phyloP scores from a whole-genome alignment of 1,140 invertebrate genomes.

The Trichomalopsis sarcophagae region DNA sequence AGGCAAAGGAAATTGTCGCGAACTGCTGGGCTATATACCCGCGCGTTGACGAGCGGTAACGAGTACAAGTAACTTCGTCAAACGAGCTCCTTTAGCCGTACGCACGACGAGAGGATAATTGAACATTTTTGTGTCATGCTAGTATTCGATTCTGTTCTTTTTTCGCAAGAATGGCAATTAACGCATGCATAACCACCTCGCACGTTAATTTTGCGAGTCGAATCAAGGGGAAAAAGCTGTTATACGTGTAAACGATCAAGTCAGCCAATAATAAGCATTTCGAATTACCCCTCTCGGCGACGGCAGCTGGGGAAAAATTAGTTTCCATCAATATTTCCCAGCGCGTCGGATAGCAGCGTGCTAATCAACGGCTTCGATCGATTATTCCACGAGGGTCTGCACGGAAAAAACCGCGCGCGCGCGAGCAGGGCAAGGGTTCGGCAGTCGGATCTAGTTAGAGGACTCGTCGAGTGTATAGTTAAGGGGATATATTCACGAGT shows the following conservation, averaged over 20 bases:
- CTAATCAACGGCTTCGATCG: constrained; percentile 26
- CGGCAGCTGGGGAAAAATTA: constrained; percentile 2
- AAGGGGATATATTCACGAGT: background rate
- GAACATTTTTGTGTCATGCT: constrained; percentile 11
- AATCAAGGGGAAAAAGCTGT: background rate
- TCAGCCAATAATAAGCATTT: background rate
- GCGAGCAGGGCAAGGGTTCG: background rate
- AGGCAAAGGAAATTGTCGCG: constrained; percentile 17
- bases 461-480: background rate
- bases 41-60: constrained; percentile 22
- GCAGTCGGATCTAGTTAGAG: constrained; percentile 23
- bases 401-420: background rate
- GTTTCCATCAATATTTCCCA: constrained; percentile 11
- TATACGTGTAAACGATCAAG: background rate
- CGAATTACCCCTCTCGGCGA: background rate
- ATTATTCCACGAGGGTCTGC: background rate
- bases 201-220: too few relatives aligned
- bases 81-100: background rate
- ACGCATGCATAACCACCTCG: too few relatives aligned
- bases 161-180: too few relatives aligned
- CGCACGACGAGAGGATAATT: constrained; percentile 15
- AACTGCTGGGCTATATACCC: background rate
- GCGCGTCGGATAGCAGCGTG: background rate
- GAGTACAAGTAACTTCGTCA: constrained; percentile 29
- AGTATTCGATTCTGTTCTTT: background rate